Percentiles rank a stretch among this genome's conserved stretches.
Evolutionary conservation across 2,113 vertebrate genomes (phyloP).

Genomic region (Kryptolebias marmoratus): DNA sequence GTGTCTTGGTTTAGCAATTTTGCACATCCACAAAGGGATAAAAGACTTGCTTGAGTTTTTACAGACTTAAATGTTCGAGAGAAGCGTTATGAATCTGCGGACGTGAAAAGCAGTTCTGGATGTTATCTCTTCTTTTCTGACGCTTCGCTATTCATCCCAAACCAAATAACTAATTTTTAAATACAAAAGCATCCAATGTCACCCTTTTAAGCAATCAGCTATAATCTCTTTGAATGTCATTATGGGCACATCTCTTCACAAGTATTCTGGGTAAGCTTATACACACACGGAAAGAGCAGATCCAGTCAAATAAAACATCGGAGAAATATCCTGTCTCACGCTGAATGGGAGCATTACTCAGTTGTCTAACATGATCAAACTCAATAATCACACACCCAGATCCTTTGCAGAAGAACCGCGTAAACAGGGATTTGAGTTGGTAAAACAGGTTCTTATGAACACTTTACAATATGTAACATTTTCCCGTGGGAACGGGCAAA

Average conservation of each 20-base stretch:
- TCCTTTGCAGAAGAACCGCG: not conserved
- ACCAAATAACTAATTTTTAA: not conserved
- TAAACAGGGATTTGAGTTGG: conserved; percentile 5
- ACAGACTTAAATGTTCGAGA: not conserved
- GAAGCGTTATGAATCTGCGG: conserved; percentile 3
- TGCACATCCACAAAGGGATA: not conserved
- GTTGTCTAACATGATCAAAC: not conserved
- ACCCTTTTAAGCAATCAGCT: not conserved
- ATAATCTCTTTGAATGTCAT: conserved; percentile 7
- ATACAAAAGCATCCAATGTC: not conserved
- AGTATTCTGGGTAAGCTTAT: not conserved
- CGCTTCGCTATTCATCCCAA: not conserved
- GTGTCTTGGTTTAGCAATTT: not conserved
- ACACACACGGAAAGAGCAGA: conserved; percentile 3
- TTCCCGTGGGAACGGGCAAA: conserved; percentile 12
- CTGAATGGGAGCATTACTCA: not conserved
- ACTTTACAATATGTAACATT: not conserved
- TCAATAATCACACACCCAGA: conserved; percentile 1
- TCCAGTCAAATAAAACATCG: not conserved
- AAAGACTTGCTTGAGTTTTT: not conserved
- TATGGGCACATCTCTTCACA: not conserved
- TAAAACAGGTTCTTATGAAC: not conserved
- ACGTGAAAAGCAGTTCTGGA: not conserved
- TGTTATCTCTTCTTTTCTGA: not conserved
- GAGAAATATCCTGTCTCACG: not conserved